Conservation (phyloP, 2,888 invertebrate genomes). For the Chrysolina americana region DNA sequence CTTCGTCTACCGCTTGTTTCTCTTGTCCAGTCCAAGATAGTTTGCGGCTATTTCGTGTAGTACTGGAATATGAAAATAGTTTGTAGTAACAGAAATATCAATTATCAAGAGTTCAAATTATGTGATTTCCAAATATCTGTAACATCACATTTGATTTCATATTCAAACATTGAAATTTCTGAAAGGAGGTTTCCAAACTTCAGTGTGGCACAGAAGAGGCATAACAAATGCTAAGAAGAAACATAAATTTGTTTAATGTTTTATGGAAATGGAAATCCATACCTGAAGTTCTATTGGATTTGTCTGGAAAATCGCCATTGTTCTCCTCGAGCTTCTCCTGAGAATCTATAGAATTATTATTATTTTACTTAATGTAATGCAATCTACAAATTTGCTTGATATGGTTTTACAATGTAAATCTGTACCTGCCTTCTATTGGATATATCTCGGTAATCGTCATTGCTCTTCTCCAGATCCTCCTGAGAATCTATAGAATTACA, state of each 20-base stretch:
- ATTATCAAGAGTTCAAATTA: not conserved
- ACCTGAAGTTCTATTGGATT: conserved; percentile 4
- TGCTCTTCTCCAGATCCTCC: conserved; percentile 1
- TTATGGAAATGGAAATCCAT: too few species aligned
- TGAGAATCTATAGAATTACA: not conserved
- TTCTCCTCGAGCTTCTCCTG: not conserved
- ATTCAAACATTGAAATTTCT: not conserved
- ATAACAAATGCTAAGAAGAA: too few species aligned
- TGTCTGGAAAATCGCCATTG: not conserved
- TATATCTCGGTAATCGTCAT: not conserved
- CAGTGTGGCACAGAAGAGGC: not conserved
- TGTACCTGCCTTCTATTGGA: conserved; percentile 10
- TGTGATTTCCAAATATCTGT: not conserved
- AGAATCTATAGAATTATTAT: not conserved
- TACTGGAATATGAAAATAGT: not conserved
- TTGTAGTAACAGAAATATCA: not conserved
- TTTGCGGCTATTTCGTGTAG: not conserved
- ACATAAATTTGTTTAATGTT: too few species aligned
- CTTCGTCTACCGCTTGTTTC: not conserved
- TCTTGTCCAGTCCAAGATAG: not conserved
- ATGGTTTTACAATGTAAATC: not conserved
- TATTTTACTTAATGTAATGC: not conserved
- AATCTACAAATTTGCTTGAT: not conserved
- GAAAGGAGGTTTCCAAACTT: not conserved
- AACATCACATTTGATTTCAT: not conserved